Evolutionary conservation across 2,113 vertebrate genomes (phyloP).

Genomic region (Tapirus terrestris): DNA sequence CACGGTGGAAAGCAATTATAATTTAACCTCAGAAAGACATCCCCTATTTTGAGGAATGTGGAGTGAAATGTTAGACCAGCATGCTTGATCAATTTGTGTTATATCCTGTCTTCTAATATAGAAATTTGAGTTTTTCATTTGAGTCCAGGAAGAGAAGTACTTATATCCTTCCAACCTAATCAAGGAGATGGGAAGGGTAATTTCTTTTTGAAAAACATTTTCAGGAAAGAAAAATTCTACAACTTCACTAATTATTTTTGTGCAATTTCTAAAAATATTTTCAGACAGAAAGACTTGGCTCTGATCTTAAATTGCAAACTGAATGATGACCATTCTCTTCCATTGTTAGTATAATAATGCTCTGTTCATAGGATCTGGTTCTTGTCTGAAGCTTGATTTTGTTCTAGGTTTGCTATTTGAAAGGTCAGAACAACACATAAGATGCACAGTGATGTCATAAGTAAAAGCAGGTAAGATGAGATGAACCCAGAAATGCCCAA

Average conservation of each 20-base stretch:
- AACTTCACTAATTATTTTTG: not conserved
- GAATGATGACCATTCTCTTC: not conserved
- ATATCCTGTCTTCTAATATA: not conserved
- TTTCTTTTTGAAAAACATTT: not conserved
- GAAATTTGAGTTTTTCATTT: constrained; percentile 9
- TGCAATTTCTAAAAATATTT: constrained; percentile 22
- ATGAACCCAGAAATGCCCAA: not conserved
- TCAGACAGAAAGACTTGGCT: not conserved
- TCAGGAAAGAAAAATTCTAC: constrained; percentile 25
- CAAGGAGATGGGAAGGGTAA: not conserved
- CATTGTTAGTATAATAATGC: not conserved
- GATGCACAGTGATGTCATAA: not conserved
- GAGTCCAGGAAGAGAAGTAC: not conserved
- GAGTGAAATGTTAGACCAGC: not conserved
- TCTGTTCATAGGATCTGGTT: not conserved
- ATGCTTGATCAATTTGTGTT: not conserved
- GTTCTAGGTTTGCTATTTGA: not conserved
- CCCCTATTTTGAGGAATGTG: not conserved
- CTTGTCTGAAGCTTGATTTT: not conserved
- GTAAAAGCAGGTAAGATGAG: not conserved
- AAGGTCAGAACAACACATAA: not conserved
- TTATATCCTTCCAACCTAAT: not conserved
- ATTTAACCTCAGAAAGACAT: not conserved
- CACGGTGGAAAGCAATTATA: not conserved
- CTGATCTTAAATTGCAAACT: not conserved